These are phyloP conservation scores for Cossypha caffra DNA, from an alignment of 2,797 vertebrate genomes.

Conservation along the genomic window DNA sequence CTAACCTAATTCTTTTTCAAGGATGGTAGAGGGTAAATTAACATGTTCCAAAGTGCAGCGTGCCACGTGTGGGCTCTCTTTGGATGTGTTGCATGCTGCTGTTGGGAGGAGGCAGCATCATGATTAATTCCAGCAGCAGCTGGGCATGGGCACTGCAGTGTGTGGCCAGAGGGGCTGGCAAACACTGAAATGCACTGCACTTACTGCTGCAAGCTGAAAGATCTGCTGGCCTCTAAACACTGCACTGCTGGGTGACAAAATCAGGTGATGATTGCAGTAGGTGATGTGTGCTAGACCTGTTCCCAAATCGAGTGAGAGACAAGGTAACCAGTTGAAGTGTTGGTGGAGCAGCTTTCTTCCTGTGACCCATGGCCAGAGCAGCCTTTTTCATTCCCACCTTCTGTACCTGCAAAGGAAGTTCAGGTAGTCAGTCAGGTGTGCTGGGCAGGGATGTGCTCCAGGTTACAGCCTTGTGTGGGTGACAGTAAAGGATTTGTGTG, in stretches of 20 bases:
- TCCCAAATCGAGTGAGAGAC: not conserved
- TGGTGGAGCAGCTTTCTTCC: not conserved
- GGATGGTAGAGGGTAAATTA: not conserved
- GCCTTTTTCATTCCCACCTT: rapidly evolving
- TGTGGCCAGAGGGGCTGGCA: not conserved
- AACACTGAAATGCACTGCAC: not conserved
- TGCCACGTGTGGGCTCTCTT: not conserved
- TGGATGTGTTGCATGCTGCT: rapidly evolving
- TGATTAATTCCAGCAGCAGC: not conserved
- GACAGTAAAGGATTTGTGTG: rapidly evolving
- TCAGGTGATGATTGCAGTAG: not conserved
- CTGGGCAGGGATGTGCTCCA: not conserved
- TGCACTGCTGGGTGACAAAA: not conserved
- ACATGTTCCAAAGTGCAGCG: not conserved
- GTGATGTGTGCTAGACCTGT: not conserved
- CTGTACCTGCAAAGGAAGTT: not conserved
- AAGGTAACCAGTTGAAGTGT: not conserved
- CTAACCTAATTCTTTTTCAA: not conserved
- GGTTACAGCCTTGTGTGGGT: rapidly evolving
- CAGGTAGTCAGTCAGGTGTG: not conserved
- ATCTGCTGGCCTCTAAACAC: not conserved
- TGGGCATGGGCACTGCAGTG: rapidly evolving
- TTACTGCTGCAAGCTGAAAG: not conserved
- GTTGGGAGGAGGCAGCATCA: not conserved
- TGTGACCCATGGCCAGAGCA: not conserved